Evolutionary conservation across 2,113 vertebrate genomes (phyloP).

Genomic region (Circaetus gallicus): DNA sequence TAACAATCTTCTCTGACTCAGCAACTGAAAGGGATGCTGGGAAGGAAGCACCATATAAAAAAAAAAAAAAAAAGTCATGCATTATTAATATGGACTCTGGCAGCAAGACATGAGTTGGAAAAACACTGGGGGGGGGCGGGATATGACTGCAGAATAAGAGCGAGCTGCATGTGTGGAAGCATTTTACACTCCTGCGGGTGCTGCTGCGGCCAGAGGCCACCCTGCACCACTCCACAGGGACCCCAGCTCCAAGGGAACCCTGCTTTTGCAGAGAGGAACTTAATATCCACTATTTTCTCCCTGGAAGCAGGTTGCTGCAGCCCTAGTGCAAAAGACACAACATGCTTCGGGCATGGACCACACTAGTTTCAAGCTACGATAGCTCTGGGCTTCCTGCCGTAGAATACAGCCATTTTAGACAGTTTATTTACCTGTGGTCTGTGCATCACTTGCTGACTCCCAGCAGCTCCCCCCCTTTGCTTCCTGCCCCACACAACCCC

Average conservation of each 20-base stretch:
- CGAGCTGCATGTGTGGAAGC: neutral
- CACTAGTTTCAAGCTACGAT: accelerated
- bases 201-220: accelerated
- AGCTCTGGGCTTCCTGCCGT: neutral
- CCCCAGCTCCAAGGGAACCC: neutral
- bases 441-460: neutral
- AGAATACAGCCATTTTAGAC: neutral
- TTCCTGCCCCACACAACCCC: neutral
- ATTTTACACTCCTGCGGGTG: neutral
- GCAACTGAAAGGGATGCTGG: conserved; percentile 52
- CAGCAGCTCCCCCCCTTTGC: neutral
- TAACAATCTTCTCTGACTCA: conserved; percentile 73
- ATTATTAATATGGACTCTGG: conserved; percentile 71
- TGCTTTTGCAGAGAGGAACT: accelerated
- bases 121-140: conserved; percentile 27
- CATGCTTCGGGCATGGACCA: neutral
- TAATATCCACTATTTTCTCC: accelerated
- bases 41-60: conserved; percentile 48
- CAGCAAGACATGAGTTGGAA: conserved; percentile 56
- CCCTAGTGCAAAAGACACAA: neutral
- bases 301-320: neutral
- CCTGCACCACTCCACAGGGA: accelerated
- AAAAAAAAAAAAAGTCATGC: conserved; percentile 36
- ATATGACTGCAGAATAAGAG: conserved; percentile 21
- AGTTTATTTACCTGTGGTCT: neutral